Evolutionary conservation across 2,797 vertebrate genomes (phyloP).

Genomic region (Syngnathus acus): DNA sequence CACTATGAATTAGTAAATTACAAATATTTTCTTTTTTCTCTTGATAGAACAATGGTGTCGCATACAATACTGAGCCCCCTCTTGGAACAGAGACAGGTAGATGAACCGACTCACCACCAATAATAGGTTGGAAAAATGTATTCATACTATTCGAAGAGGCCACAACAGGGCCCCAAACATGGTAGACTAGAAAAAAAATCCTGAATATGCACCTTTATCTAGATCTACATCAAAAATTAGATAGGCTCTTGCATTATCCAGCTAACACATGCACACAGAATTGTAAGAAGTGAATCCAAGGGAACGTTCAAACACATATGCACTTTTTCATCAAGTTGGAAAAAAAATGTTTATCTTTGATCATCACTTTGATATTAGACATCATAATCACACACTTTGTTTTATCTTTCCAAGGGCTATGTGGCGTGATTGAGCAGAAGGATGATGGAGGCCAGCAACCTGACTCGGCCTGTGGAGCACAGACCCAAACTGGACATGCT

Average conservation of each 20-base stretch:
- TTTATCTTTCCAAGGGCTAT: slow-evolving; percentile 68
- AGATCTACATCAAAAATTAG: too few relatives aligned
- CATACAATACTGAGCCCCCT: slow-evolving; percentile 55
- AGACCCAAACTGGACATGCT: slow-evolving; percentile 77
- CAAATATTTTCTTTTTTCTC: not conserved
- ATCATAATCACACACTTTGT: not conserved
- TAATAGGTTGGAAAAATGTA: too few relatives aligned
- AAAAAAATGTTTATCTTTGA: not conserved
- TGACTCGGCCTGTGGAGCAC: slow-evolving; percentile 83
- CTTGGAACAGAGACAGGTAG: slow-evolving; percentile 55
- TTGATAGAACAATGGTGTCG: slow-evolving; percentile 47
- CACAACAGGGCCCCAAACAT: too few relatives aligned
- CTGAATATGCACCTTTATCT: too few relatives aligned
- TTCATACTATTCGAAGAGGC: too few relatives aligned
- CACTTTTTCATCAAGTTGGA: too few relatives aligned
- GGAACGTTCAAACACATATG: too few relatives aligned
- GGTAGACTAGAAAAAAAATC: too few relatives aligned
- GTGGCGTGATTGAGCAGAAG: slow-evolving; percentile 87
- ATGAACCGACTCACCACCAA: not conserved
- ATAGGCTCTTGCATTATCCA: too few relatives aligned
- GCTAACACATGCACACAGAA: too few relatives aligned
- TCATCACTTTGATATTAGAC: not conserved
- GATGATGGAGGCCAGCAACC: slow-evolving; percentile 73
- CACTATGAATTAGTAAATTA: not conserved
- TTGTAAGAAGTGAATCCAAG: too few relatives aligned